Conservation (phyloP, 2,113 vertebrate species). For the Oreochromis spilurus region DNA sequence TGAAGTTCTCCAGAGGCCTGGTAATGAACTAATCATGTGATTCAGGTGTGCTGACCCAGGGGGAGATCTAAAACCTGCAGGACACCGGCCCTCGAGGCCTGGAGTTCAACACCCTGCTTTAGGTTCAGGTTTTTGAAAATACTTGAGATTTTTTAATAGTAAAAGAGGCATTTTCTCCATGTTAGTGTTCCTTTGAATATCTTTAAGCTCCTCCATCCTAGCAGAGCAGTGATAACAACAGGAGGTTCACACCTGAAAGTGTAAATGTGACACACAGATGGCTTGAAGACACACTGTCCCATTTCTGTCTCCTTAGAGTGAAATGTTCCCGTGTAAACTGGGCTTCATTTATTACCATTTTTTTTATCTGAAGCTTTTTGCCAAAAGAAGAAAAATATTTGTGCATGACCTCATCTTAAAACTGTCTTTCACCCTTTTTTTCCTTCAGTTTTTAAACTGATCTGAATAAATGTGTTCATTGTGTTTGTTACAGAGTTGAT, state of each 20-base stretch:
- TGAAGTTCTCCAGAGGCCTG: too few relatives aligned
- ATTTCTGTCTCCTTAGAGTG: background rate
- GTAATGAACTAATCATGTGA: too few relatives aligned
- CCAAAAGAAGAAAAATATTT: background rate
- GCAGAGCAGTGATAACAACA: background rate
- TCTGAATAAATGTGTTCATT: background rate
- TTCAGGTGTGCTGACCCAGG: too few relatives aligned
- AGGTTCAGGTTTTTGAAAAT: background rate
- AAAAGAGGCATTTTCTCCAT: background rate
- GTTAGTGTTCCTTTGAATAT: background rate
- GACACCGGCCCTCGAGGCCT: too few relatives aligned
- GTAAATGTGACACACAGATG: background rate
- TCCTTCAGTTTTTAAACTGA: background rate
- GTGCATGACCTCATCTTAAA: background rate
- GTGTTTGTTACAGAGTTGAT: slow-evolving; percentile 85
- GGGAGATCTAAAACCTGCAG: too few relatives aligned
- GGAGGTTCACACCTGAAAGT: background rate
- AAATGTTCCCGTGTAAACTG: background rate
- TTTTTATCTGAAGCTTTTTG: background rate
- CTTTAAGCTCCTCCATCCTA: background rate
- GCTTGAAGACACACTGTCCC: background rate
- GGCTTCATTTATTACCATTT: background rate
- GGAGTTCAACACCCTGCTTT: too few relatives aligned
- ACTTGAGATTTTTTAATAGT: background rate
- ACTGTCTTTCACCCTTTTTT: background rate